Percentiles rank a stretch among this genome's conserved stretches.
Evolutionary conservation across 2,797 vertebrate species (phyloP).

Genomic region (Perodicticus potto): DNA sequence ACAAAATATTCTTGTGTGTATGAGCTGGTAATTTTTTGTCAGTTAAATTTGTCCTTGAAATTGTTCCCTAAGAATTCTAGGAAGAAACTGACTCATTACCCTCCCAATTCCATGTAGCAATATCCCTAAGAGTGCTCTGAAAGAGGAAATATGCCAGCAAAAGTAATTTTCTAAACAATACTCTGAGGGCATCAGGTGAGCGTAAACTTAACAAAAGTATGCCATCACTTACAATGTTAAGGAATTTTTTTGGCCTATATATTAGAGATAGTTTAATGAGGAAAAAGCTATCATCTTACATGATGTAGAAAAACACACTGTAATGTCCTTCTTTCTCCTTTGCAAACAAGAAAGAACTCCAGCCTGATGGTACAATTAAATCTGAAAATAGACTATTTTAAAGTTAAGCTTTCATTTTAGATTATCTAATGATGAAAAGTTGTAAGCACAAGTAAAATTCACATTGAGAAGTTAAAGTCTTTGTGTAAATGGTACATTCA

Average conservation of each 20-base stretch:
- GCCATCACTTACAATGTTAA: conserved; percentile 25
- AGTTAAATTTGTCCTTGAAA: conserved; percentile 69
- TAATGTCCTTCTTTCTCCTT: background rate
- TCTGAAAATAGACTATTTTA: conserved; percentile 18
- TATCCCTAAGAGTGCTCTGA: conserved; percentile 53
- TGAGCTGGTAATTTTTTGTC: background rate
- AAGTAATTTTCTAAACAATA: conserved; percentile 76
- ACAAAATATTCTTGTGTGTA: conserved; percentile 4
- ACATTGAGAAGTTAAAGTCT: background rate
- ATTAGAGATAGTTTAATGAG: conserved; percentile 56
- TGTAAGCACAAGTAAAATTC: background rate
- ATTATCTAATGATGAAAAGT: conserved; percentile 5
- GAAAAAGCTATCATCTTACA: background rate
- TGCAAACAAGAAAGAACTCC: background rate
- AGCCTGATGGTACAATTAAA: background rate
- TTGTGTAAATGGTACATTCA: background rate
- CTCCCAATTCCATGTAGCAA: conserved; percentile 2
- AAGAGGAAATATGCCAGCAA: conserved; percentile 55
- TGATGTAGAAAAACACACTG: background rate
- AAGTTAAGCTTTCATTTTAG: background rate
- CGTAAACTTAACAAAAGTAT: conserved; percentile 61
- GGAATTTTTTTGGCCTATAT: conserved; percentile 64
- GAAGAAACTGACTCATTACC: conserved; percentile 57
- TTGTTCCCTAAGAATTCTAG: conserved; percentile 53
- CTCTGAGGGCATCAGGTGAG: conserved; percentile 56